Conservation (phyloP, 2,113 vertebrate genomes). For the Oncorhynchus masou region DNA sequence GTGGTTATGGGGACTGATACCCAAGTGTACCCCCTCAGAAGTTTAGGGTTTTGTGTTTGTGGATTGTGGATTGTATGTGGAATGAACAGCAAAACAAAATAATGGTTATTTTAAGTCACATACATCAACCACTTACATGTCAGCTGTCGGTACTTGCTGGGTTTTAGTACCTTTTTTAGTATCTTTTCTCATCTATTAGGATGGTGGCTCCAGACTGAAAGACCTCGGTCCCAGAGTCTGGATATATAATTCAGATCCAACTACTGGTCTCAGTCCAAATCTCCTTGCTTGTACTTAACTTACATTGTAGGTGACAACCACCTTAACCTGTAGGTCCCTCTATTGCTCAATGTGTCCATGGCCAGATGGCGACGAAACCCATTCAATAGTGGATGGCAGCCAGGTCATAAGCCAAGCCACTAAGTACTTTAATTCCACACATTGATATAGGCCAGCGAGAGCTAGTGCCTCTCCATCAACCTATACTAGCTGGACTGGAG, state of each 20-base stretch:
- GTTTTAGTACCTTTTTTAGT: background rate
- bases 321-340: background rate
- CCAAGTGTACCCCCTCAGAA: background rate
- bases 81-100: too few relatives aligned
- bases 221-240: background rate
- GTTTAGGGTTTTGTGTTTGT: background rate
- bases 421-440: constrained; percentile 3
- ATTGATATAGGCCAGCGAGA: constrained; percentile 1
- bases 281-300: background rate
- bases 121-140: too few relatives aligned
- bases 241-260: constrained; percentile 5
- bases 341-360: background rate
- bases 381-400: constrained; percentile 2
- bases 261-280: constrained; percentile 5
- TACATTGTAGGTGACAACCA: constrained; percentile 4
- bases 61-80: background rate
- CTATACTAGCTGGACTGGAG: constrained; percentile 6
- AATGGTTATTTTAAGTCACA: too few relatives aligned
- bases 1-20: background rate
- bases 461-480: constrained; percentile 4
- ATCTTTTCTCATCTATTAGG: background rate
- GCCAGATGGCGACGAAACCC: background rate
- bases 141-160: background rate
- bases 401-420: constrained; percentile 5
- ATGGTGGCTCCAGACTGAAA: background rate